Evolutionary conservation across 1,140 invertebrate species (phyloP), one percentile per base, ranked within the genome.

Genomic region (Philopotamus ludificatus): DNA sequence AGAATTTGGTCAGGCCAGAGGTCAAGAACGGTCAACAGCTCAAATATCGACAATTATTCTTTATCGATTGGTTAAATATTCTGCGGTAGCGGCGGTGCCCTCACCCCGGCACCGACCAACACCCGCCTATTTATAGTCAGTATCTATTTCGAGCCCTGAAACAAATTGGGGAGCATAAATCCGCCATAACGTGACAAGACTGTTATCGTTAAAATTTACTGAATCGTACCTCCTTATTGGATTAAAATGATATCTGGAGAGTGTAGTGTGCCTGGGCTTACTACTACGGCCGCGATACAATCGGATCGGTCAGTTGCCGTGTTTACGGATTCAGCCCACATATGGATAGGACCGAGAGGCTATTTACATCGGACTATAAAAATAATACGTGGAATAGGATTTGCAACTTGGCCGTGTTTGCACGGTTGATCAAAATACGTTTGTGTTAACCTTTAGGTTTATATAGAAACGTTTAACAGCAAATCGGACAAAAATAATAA

Each of bases 131-230:
- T 60, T 60, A 60, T 60, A 60, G 22, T 21, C 57, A 16, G 57
- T 25, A 41, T 57, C 54, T 57, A 57, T 57, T 57, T 57, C 54
- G 42, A 41, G 41, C 39, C 12, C 4, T 34, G 21, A n/a, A 47
- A 60, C 57, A 60, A 60, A 60, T 60, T 60, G 57, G 57, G 57
- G 44, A 47, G 57, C 42, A 60, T 60, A 60, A 60, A 60, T 60
- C 57, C 44, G 21, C 57, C 16, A 12, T 57, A 57, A 57, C 54
- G 54, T 42, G 54, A 57, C 54, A 57, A 57, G 28, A 41, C 57
- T 25, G 57, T 60, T 60, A 60, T 60, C 57, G 57, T 60, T 26
- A 41, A 45, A 47, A 47, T 60, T 60, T 60, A 60, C 42, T 60
- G 28, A 23, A 28, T 22, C 39, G 20, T 12, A 20, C 28, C 20